Conservation (phyloP, 2,797 vertebrate species). For the Ctenochaetus hawaiiensis region DNA sequence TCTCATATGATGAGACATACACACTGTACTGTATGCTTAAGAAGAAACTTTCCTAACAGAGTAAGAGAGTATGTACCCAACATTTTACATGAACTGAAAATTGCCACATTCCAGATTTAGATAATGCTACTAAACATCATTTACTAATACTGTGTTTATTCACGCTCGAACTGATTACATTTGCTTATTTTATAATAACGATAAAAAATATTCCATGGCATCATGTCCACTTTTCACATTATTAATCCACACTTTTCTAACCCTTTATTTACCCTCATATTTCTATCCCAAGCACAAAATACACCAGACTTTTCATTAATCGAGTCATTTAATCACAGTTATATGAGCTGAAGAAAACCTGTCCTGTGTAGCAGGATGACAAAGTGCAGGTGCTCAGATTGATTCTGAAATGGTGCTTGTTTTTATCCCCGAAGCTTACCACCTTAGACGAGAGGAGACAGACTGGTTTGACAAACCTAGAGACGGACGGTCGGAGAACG, state of each 20-base stretch:
- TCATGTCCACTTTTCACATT: conserved; percentile 19
- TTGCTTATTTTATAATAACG: conserved; percentile 7
- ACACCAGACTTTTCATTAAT: neutral
- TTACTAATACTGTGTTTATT: conserved; percentile 45
- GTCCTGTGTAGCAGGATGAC: conserved; percentile 29
- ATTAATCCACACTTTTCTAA: neutral
- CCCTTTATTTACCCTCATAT: conserved; percentile 7
- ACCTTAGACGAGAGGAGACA: conserved; percentile 95
- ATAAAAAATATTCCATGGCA: conserved; percentile 21
- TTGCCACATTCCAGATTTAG: neutral
- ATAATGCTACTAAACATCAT: conserved; percentile 11
- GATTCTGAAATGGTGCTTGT: conserved; percentile 79
- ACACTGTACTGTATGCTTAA: conserved; percentile 5
- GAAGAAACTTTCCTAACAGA: neutral
- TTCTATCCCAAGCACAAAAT: conserved; percentile 12
- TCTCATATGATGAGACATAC: neutral
- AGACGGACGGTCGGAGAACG: conserved; percentile 91
- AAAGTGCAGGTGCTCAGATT: conserved; percentile 57
- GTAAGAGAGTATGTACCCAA: conserved; percentile 42
- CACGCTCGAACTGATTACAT: conserved; percentile 14
- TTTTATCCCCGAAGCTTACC: conserved; percentile 94
- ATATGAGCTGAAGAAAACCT: conserved; percentile 7
- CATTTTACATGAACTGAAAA: conserved; percentile 57
- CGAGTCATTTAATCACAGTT: conserved; percentile 16
- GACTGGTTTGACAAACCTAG: conserved; percentile 99